Conservation (phyloP, 1,140 invertebrate species). For the Bombyx mandarina region DNA sequence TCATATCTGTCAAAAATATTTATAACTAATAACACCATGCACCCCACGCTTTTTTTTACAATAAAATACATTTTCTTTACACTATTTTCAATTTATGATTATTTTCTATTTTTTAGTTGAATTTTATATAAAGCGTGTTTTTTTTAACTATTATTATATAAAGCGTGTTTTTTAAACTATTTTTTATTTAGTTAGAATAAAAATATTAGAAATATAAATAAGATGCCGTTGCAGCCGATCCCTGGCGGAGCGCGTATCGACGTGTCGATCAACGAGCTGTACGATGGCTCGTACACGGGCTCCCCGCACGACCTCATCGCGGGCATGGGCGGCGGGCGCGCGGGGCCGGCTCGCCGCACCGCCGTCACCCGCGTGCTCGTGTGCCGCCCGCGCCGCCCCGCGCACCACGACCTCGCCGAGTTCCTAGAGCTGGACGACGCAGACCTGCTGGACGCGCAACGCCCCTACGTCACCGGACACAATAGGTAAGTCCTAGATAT, state of each 20-base stretch:
- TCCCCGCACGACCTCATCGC: conserved; percentile 91
- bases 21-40: too few species aligned
- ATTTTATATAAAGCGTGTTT: too few species aligned
- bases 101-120: too few species aligned
- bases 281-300: conserved; percentile 96
- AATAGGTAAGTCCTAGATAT: conserved; percentile 76
- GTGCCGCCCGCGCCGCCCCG: conserved; percentile 83
- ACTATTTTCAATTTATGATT: too few species aligned
- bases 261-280: conserved; percentile 94
- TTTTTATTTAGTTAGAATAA: too few species aligned
- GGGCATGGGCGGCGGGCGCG: conserved; percentile 76
- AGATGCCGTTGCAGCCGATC: conserved; percentile 74
- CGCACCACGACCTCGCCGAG: conserved; percentile 82
- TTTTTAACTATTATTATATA: too few species aligned
- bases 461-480: conserved; percentile 90
- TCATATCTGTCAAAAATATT: too few species aligned
- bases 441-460: conserved; percentile 81
- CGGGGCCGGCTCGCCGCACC: conserved; percentile 87
- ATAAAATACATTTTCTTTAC: too few species aligned
- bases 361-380: conserved; percentile 91
- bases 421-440: conserved; percentile 87
- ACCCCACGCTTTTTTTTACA: too few species aligned
- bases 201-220: neutral
- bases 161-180: too few species aligned
- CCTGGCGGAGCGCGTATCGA: conserved; percentile 90